phyloP scores from a whole-genome alignment of 2,888 invertebrate species.

The Hirtodrosophila histrioides region DNA sequence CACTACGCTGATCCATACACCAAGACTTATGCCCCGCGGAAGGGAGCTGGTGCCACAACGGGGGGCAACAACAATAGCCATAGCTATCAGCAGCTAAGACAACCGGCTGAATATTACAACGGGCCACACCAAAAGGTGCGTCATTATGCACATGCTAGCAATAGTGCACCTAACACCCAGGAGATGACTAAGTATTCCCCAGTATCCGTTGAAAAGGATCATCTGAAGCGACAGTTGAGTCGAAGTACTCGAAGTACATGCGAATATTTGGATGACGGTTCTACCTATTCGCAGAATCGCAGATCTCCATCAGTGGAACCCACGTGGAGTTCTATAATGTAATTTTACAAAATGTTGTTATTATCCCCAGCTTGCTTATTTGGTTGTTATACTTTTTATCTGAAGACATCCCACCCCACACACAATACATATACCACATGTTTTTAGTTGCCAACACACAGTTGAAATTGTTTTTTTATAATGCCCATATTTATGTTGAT shows the following conservation, averaged over 20 bases:
- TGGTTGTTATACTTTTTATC: not conserved
- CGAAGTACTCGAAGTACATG: conserved; percentile 19
- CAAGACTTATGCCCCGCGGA: conserved; percentile 27
- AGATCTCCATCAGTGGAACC: conserved; percentile 42
- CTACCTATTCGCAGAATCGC: conserved; percentile 30
- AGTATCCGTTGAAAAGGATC: conserved; percentile 42
- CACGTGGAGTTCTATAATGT: conserved; percentile 66
- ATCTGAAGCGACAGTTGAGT: conserved; percentile 49
- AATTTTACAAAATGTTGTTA: conserved; percentile 39
- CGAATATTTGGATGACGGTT: conserved; percentile 50
- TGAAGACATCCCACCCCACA: not conserved
- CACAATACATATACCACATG: not conserved
- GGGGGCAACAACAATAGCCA: conserved; percentile 42
- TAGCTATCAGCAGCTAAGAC: conserved; percentile 41
- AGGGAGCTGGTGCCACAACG: conserved; percentile 3
- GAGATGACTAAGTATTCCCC: conserved; percentile 27
- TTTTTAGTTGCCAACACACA: not conserved
- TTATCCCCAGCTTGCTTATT: conserved; percentile 30
- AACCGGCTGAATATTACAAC: conserved; percentile 44
- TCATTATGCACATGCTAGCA: conserved; percentile 30
- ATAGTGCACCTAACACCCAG: conserved; percentile 25
- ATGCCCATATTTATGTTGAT: not conserved
- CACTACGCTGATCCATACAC: conserved; percentile 41
- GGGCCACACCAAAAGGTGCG: conserved; percentile 22
- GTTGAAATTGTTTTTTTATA: not conserved